These are phyloP conservation scores for Brenthis hecate DNA, from an alignment of 2,888 invertebrate genomes.

Conservation along the genomic window DNA sequence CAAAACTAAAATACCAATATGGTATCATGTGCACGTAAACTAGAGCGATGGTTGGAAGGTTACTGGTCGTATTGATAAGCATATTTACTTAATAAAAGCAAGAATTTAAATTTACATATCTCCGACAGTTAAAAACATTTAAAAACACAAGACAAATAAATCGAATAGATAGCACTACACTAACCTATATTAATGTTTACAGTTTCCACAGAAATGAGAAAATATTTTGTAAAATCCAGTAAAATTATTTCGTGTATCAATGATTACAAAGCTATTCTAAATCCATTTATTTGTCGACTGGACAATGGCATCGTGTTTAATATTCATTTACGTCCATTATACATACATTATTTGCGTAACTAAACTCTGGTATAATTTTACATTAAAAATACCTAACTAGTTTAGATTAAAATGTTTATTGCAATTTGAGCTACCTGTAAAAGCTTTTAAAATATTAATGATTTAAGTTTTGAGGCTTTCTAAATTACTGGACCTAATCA, in stretches of 20 bases:
- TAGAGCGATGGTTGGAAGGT: constrained; percentile 23
- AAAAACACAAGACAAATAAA: not conserved
- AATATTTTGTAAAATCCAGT: constrained; percentile 6
- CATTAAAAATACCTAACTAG: not conserved
- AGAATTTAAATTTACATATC: not conserved
- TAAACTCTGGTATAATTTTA: not conserved
- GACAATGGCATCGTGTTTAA: constrained; percentile 1
- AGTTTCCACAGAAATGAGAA: not conserved
- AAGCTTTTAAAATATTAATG: no score
- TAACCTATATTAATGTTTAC: not conserved
- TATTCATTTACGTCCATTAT: not conserved
- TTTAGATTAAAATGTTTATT: no score
- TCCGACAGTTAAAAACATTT: no score
- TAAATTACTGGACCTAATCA: no score
- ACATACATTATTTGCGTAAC: not conserved
- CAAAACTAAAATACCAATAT: not conserved
- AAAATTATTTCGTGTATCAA: constrained; percentile 1
- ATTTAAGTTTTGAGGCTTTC: no score
- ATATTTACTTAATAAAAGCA: constrained; percentile 8
- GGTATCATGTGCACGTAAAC: constrained; percentile 9
- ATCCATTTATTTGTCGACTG: constrained; percentile 1
- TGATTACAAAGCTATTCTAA: not conserved
- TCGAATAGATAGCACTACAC: not conserved
- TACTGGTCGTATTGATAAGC: constrained; percentile 23
- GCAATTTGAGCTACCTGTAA: no score